Base-by-base conservation (phyloP, 2,113 vertebrate genomes). In the Otolemur garnettii region DNA sequence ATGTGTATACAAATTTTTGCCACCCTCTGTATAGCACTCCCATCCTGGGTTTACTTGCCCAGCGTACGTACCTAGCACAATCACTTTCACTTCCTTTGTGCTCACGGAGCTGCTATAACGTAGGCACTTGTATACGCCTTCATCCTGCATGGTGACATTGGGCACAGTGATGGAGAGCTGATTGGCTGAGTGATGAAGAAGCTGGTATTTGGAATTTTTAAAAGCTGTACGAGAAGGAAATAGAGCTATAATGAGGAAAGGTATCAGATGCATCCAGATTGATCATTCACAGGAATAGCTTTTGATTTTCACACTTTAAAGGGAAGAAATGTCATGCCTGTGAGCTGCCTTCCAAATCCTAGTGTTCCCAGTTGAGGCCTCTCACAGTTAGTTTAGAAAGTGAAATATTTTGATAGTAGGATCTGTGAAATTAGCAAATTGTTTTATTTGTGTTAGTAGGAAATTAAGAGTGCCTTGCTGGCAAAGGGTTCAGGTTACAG, bases 111-210 rank as follows among this genome's bases (percentile, higher is more conserved):
- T 15, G 80, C 96, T 2, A 0, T 99, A 98, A 17, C n/a, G 55
- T 35, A 98, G 75, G 53, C 99, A 99, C 0, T 38, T 97, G 57
- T 99, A 99, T 0, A 96, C 0, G 0, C 99, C 99, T 35, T 98
- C 98, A 0, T 99, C 99, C 0, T 85, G 95, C 21, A 94, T 71
- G 0, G 96, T 98, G 4, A 98, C 0, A 0, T 98, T 98, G 35
- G 95, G 81, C 19, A 99, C 95, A 0, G 35, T 72, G 96, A 99
- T 93, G 79, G 97, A 95, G 2, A 99, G 95, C 33, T 96, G 93
- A 0, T 64, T 77, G 71, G 57, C 0, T 8, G 98, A 98, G 17
- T 93, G 79, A 12, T 0, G 95, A 17, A 97, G 81, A 0, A 99
- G 97, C 87, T 97, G 90, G 97, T 98, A 98, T 94, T 97, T 98